These are phyloP conservation scores for Hiodon tergisus DNA, from an alignment of 2,113 vertebrate species.

Conservation along the genomic window DNA sequence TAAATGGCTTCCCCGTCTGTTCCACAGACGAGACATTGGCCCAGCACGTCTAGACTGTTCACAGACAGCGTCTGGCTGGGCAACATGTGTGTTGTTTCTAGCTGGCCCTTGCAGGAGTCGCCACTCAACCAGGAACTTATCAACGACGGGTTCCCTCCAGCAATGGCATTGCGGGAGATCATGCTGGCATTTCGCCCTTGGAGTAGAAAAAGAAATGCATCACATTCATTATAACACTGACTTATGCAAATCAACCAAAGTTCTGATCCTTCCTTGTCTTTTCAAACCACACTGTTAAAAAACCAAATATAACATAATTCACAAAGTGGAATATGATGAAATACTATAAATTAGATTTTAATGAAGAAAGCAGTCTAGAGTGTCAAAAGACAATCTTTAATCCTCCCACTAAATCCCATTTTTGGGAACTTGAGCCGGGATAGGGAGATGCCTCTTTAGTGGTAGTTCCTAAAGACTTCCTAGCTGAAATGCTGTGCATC, in stretches of 20 bases:
- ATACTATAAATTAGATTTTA: no score
- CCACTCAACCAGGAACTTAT: conserved; percentile 81
- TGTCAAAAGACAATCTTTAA: no score
- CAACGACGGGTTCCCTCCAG: conserved; percentile 70
- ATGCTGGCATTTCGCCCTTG: conserved; percentile 78
- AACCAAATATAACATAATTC: no score
- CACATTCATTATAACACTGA: background rate
- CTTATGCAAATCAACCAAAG: background rate
- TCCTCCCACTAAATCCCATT: no score
- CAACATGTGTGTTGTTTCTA: conserved; percentile 89
- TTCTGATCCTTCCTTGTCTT: no score
- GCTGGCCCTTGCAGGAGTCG: conserved; percentile 80
- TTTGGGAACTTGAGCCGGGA: no score
- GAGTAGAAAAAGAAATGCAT: conserved; percentile 20
- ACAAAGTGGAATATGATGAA: no score
- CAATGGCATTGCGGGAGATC: conserved; percentile 66
- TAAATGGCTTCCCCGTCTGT: conserved; percentile 92
- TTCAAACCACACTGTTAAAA: no score
- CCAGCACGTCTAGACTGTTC: conserved; percentile 88
- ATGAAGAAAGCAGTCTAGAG: no score
- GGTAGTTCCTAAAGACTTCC: background rate
- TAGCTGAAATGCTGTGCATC: no score
- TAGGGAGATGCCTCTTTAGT: background rate
- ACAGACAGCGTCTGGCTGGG: conserved; percentile 85
- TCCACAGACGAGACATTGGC: conserved; percentile 89